These are phyloP conservation scores for Sapayoa aenigma DNA, from an alignment of 2,113 vertebrate species.

Conservation along the genomic window DNA sequence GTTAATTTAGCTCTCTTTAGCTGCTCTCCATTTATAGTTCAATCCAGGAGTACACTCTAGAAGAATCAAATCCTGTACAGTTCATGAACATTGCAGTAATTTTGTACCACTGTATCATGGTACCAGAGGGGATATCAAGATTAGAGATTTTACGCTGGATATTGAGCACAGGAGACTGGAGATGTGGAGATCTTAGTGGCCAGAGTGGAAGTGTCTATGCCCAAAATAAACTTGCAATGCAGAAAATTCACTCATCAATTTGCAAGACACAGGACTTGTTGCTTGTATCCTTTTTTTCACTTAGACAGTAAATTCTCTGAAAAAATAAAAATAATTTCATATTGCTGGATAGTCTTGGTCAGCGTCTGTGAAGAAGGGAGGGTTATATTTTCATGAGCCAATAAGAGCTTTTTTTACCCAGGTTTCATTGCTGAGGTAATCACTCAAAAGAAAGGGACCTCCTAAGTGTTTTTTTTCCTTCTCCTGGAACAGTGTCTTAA, in stretches of 20 bases:
- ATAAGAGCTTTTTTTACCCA: neutral
- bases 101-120: neutral
- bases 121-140: slow-evolving; percentile 24
- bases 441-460: neutral
- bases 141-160: slow-evolving; percentile 27
- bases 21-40: slow-evolving; percentile 29
- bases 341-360: neutral
- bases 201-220: neutral
- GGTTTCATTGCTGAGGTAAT: neutral
- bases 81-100: slow-evolving; percentile 10
- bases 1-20: slow-evolving; percentile 46
- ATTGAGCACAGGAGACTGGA: neutral
- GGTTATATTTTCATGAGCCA: neutral
- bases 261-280: neutral
- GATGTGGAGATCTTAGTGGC: neutral
- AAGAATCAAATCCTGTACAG: slow-evolving; percentile 15
- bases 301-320: neutral
- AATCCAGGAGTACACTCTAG: slow-evolving; percentile 14
- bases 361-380: neutral
- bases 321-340: neutral
- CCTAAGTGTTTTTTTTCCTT: neutral
- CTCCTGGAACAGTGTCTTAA: neutral
- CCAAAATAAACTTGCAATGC: neutral
- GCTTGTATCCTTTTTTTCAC: neutral
- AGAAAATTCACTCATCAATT: neutral